Conservation (phyloP, 2,113 vertebrate genomes). For the Peromyscus californicus region DNA sequence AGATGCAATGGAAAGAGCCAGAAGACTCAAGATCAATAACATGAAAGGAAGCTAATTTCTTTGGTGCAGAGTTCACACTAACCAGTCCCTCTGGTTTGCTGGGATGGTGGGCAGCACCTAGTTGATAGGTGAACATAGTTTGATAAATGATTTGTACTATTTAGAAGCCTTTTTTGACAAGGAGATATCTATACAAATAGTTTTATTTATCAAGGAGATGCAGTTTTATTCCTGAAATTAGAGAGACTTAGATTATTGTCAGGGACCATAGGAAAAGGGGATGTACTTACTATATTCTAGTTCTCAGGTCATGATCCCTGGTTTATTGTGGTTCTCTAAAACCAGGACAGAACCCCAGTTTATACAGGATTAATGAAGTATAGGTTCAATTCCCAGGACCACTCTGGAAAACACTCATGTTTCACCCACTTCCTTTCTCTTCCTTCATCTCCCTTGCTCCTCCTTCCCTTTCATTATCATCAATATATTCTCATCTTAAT, state of each 20-base stretch:
- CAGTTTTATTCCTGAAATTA: background rate
- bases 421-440: background rate
- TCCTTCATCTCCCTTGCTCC: background rate
- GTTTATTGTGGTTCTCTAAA: background rate
- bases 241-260: background rate
- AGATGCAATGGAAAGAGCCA: background rate
- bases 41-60: background rate
- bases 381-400: background rate
- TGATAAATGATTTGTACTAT: background rate
- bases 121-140: background rate
- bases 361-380: background rate
- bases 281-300: background rate
- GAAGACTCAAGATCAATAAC: background rate
- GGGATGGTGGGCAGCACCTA: background rate
- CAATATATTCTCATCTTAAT: background rate
- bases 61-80: background rate
- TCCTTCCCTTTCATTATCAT: background rate
- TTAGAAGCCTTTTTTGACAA: background rate
- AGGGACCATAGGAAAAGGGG: accelerated
- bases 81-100: background rate
- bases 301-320: background rate
- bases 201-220: background rate
- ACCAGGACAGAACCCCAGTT: background rate
- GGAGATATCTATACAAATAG: background rate
- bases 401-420: background rate